Evolutionary conservation across 2,888 invertebrate genomes (phyloP), one percentile per base, ranked within the genome.

Genomic region (Agonopterix subpropinquella): DNA sequence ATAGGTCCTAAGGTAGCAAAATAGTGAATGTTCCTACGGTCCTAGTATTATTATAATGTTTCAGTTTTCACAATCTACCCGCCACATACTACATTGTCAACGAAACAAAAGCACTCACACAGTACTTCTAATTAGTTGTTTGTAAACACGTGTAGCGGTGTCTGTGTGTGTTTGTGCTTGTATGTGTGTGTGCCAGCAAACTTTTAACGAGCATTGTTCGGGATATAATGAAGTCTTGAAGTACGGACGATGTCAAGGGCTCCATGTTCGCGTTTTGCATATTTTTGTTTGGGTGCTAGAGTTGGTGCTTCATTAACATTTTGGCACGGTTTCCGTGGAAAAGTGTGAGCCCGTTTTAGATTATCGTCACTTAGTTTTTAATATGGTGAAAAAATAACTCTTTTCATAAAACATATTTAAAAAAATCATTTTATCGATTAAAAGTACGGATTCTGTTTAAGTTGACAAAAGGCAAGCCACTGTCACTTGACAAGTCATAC

Each of bases 91-190:
- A 5, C 57, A 66, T 68, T 70, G 69, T 70, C 64, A 60, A 56
- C 57, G 64, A 61, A 70, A 73, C 72, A 71, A 65, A 65, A 63
- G 60, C 68, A 70, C 74, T 62, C 73, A 69, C 80, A 78, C 79
- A 66, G 59, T 43, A 59, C 63, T 28, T 28, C 72, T 82, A 85
- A 85, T 84, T 81, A 83, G 73, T 75, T 82, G 79, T 84, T 81
- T 80, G 81, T 83, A 78, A 81, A 82, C 82, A 82, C 68, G 64
- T 67, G 69, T 65, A 54, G 52, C 39, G 3, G 39, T 5, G 28
- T 7, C 28, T 5, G 28, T 28, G 28, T 10, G 56, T 48, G 52
- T 58, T 55, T 64, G 65, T 64, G 65, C 59, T 65, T 54, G 70
- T 7, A 57, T 59, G 57, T 52, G 70, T 7, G 58, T 59, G 57